Evolutionary conservation across 2,888 invertebrate genomes (phyloP).

Genomic region (Parnassius smintheus): DNA sequence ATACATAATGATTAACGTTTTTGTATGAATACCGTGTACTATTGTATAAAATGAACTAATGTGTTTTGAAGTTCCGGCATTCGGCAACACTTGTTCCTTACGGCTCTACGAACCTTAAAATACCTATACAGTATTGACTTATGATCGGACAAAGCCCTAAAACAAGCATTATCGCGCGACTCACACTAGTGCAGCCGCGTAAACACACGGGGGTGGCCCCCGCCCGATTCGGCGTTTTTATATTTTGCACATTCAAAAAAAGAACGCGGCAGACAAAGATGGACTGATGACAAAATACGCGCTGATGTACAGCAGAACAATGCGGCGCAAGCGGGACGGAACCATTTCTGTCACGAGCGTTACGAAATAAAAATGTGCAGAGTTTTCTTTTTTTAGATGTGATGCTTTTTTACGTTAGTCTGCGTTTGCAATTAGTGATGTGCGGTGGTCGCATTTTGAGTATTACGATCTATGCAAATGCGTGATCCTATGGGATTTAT

Average conservation of each 20-base stretch:
- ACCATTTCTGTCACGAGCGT: slow-evolving; percentile 70
- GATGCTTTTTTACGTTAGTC: slow-evolving; percentile 79
- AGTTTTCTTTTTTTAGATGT: slow-evolving; percentile 76
- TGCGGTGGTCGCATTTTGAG: slow-evolving; percentile 68
- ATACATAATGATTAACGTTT: no score
- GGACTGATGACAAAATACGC: slow-evolving; percentile 74
- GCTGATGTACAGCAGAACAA: slow-evolving; percentile 54
- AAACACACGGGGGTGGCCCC: slow-evolving; percentile 55
- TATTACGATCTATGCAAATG: slow-evolving; percentile 72
- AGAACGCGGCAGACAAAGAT: slow-evolving; percentile 77
- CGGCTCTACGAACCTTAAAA: slow-evolving; percentile 31
- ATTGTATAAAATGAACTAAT: background rate
- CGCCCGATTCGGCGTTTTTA: slow-evolving; percentile 77
- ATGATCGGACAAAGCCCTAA: slow-evolving; percentile 77
- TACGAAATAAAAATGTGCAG: slow-evolving; percentile 79
- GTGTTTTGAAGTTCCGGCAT: background rate
- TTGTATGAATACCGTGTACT: background rate
- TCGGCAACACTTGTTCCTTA: background rate
- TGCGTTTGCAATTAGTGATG: slow-evolving; percentile 80
- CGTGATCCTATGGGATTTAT: slow-evolving; percentile 41
- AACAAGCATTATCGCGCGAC: slow-evolving; percentile 70
- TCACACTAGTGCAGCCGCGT: slow-evolving; percentile 65
- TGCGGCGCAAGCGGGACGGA: slow-evolving; percentile 70
- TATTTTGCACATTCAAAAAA: slow-evolving; percentile 80
- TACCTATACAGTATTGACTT: slow-evolving; percentile 67